Evolutionary conservation across 2,113 vertebrate genomes (phyloP).

Genomic region (Rhabdornis inornatus): DNA sequence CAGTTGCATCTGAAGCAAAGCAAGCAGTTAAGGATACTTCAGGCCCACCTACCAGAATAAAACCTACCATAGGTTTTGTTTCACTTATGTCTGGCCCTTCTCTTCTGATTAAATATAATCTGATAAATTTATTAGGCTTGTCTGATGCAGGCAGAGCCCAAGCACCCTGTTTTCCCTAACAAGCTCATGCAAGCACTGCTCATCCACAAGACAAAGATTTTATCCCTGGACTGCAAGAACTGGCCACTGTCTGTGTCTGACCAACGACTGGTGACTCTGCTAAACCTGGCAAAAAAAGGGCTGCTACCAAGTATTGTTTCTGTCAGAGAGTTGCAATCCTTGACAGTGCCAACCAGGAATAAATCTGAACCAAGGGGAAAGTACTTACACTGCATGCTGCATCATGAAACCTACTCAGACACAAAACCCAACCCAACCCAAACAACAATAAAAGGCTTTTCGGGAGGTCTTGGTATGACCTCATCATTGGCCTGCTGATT

Average conservation of each 20-base stretch:
- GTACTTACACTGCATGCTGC: background rate
- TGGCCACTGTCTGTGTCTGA: background rate
- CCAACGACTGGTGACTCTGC: background rate
- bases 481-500: constrained; percentile 33
- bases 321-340: background rate
- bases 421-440: background rate
- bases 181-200: background rate
- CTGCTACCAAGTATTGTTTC: background rate
- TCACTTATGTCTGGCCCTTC: background rate
- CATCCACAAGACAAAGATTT: background rate
- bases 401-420: background rate
- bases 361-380: background rate
- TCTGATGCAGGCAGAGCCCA: background rate
- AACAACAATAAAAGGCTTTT: constrained; percentile 29
- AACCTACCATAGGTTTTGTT: background rate
- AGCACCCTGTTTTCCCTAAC: background rate
- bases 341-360: background rate
- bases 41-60: background rate
- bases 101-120: background rate
- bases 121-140: background rate
- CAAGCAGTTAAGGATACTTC: background rate
- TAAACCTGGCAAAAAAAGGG: background rate
- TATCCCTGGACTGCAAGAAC: background rate
- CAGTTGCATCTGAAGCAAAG: background rate
- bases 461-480: background rate